Evolutionary conservation across 2,797 vertebrate genomes (phyloP).

Genomic region (Micropoecilia bifurca): DNA sequence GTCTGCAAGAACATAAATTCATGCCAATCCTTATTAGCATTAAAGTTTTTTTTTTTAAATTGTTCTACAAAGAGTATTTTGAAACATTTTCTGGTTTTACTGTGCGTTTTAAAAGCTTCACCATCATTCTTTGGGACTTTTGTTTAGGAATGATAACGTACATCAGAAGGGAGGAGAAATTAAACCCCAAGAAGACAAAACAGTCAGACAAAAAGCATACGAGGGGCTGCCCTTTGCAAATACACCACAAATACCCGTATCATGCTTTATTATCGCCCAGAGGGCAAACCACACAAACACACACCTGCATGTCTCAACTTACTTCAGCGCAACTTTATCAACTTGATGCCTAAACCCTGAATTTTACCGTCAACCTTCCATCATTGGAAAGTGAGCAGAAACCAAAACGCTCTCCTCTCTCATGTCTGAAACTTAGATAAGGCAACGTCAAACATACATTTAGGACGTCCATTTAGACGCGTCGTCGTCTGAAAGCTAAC

Average conservation of each 20-base stretch:
- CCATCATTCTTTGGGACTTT: neutral
- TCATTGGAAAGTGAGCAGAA: neutral
- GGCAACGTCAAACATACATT: neutral
- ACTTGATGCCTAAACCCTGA: neutral
- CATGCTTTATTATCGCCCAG: constrained; percentile 1
- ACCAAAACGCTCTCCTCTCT: neutral
- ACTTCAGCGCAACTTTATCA: neutral
- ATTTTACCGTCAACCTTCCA: constrained; percentile 1
- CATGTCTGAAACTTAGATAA: neutral
- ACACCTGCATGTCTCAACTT: constrained; percentile 6
- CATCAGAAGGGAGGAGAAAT: neutral
- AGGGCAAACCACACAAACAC: neutral
- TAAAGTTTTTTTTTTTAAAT: neutral
- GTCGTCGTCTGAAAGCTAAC: constrained; percentile 33
- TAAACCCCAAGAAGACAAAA: constrained; percentile 5
- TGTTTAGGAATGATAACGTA: neutral
- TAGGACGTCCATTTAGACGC: constrained; percentile 10
- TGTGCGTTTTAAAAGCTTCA: neutral
- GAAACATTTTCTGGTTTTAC: neutral
- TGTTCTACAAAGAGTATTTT: neutral
- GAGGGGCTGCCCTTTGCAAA: constrained; percentile 48
- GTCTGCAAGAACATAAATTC: neutral
- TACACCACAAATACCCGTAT: constrained; percentile 31
- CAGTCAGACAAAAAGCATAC: constrained; percentile 3
- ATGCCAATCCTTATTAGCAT: neutral